phyloP scores from a whole-genome alignment of 1,140 invertebrate genomes.

The Nebria ingens region DNA sequence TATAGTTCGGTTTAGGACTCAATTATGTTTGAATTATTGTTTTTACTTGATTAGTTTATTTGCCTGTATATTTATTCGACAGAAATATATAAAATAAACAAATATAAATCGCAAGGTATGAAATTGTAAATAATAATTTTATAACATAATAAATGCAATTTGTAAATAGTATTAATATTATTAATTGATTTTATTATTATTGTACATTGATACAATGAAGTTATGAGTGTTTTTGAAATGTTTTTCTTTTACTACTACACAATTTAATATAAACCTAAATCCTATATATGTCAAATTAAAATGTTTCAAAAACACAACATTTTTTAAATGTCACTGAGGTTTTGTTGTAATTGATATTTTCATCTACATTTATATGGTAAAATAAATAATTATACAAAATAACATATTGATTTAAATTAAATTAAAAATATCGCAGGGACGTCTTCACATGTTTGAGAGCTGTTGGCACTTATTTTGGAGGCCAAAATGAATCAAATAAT shows the following conservation, averaged over 20 bases:
- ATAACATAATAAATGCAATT: not conserved
- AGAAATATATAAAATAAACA: not conserved
- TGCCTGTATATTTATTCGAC: too few relatives aligned
- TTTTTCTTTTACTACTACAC: too few relatives aligned
- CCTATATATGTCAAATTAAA: too few relatives aligned
- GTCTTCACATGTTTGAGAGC: too few relatives aligned
- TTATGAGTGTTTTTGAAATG: not conserved
- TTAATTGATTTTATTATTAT: not conserved
- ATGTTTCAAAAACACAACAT: not conserved
- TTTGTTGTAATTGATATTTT: constrained; percentile 9
- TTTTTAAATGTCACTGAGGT: not conserved
- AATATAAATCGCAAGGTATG: not conserved
- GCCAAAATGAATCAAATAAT: too few relatives aligned
- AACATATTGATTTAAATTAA: not conserved
- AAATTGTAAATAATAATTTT: not conserved
- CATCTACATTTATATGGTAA: constrained; percentile 11
- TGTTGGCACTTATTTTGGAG: too few relatives aligned
- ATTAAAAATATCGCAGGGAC: too few relatives aligned
- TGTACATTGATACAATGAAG: not conserved
- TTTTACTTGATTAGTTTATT: not conserved
- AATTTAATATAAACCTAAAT: not conserved
- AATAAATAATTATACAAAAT: constrained; percentile 9
- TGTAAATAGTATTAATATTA: not conserved
- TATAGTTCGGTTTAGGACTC: not conserved
- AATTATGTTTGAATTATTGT: too few relatives aligned